phyloP scores from a whole-genome alignment of 2,888 invertebrate species.

The Acrobasis consociella region DNA sequence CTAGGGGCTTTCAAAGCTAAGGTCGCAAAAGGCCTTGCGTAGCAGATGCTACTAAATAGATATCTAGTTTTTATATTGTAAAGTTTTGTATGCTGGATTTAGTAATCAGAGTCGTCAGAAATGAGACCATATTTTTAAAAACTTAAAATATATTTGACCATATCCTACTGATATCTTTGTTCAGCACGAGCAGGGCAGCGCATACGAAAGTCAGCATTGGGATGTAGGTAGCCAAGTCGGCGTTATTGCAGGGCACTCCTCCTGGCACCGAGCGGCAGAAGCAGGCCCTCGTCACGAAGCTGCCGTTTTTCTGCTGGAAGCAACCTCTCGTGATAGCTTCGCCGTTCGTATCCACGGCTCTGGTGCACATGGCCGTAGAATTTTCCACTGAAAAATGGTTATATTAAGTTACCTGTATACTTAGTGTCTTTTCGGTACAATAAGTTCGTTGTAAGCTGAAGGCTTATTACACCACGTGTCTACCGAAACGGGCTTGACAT shows the following conservation, averaged over 20 bases:
- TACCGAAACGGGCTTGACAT: too few species aligned
- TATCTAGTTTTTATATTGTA: too few species aligned
- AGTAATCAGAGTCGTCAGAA: too few species aligned
- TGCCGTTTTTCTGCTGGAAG: slow-evolving; percentile 75
- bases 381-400: slow-evolving; percentile 83
- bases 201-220: slow-evolving; percentile 6
- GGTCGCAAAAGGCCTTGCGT: too few species aligned
- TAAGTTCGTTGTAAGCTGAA: background rate
- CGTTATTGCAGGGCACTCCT: slow-evolving; percentile 63
- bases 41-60: too few species aligned
- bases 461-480: too few species aligned
- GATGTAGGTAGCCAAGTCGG: slow-evolving; percentile 23
- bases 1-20: too few species aligned
- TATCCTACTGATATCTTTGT: slow-evolving; percentile 1
- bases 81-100: too few species aligned
- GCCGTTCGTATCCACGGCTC: slow-evolving; percentile 76
- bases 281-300: slow-evolving; percentile 62
- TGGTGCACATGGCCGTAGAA: slow-evolving; percentile 87
- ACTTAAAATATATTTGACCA: slow-evolving; percentile 7
- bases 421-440: background rate
- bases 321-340: slow-evolving; percentile 82
- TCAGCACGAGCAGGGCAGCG: background rate
- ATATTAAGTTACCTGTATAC: background rate
- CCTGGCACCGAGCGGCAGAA: slow-evolving; percentile 67
- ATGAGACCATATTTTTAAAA: too few species aligned